A percentile compares a stretch with the other conserved stretches of the same genome.
Conservation (phyloP, 2,888 invertebrate genomes). For the Ischnura elegans region DNA sequence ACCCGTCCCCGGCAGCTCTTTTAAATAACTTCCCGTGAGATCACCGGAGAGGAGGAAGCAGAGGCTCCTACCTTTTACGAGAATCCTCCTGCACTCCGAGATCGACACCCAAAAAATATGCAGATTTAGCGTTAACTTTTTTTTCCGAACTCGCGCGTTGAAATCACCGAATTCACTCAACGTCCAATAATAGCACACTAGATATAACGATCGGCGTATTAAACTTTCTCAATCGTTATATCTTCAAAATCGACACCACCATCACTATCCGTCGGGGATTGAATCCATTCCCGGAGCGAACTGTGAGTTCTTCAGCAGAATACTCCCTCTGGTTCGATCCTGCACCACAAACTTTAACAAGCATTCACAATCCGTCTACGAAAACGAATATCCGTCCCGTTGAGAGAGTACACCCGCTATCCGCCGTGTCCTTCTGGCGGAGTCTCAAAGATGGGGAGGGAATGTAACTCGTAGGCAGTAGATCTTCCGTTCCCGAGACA, state of each 20-base stretch:
- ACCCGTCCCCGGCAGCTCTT: not conserved
- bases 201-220: not conserved
- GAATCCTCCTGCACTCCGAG: not conserved
- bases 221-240: too few relatives aligned
- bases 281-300: not conserved
- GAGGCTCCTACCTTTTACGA: not conserved
- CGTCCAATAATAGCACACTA: not conserved
- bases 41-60: constrained; percentile 10
- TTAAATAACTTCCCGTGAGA: not conserved
- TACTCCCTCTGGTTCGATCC: not conserved
- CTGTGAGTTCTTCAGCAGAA: not conserved
- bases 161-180: not conserved
- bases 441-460: not conserved
- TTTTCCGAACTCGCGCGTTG: not conserved
- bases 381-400: not conserved
- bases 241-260: not conserved
- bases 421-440: not conserved
- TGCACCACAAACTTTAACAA: not conserved
- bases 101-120: not conserved
- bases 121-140: not conserved
- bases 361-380: not conserved
- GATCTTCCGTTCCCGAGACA: not conserved
- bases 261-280: not conserved
- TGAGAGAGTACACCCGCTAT: not conserved
- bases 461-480: not conserved